These are phyloP conservation scores for Holothuria leucospilota DNA, from an alignment of 53 echinoderm and acorn worm genomes.

Conservation along the genomic window DNA sequence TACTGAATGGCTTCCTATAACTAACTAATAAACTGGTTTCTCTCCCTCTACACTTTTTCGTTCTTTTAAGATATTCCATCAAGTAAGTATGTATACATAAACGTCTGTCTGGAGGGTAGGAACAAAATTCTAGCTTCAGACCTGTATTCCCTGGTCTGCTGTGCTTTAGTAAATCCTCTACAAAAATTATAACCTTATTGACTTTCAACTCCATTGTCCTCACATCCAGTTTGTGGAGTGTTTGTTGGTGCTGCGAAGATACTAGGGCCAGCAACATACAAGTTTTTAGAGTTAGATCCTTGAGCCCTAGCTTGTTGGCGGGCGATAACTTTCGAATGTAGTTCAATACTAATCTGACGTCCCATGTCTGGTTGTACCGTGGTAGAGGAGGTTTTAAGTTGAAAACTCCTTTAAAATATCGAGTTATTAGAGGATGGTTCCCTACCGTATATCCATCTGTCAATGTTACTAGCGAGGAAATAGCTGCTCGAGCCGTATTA, in stretches of 20 bases:
- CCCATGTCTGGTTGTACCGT: neutral
- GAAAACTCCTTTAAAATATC: slow-evolving; percentile 14
- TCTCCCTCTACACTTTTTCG: neutral
- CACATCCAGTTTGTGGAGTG: neutral
- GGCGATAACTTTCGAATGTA: neutral
- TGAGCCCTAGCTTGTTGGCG: neutral
- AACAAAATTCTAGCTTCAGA: neutral
- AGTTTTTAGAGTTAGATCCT: neutral
- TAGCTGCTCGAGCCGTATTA: neutral
- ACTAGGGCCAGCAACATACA: slow-evolving; percentile 3
- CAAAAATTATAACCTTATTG: neutral
- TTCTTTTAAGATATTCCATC: too few relatives aligned
- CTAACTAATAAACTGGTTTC: slow-evolving; percentile 26
- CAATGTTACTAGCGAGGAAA: neutral
- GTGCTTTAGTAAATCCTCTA: neutral
- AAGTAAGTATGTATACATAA: slow-evolving; percentile 11
- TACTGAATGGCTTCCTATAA: slow-evolving; percentile 6
- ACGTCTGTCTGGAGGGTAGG: too few relatives aligned
- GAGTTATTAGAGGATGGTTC: neutral
- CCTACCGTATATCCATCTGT: slow-evolving; percentile 5
- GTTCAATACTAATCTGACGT: neutral
- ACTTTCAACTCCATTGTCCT: neutral
- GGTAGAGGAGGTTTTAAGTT: slow-evolving; percentile 4
- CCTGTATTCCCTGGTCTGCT: neutral
- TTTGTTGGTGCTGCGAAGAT: neutral